Base-by-base conservation (phyloP, 2,113 vertebrate genomes). In the Oplegnathus fasciatus region DNA sequence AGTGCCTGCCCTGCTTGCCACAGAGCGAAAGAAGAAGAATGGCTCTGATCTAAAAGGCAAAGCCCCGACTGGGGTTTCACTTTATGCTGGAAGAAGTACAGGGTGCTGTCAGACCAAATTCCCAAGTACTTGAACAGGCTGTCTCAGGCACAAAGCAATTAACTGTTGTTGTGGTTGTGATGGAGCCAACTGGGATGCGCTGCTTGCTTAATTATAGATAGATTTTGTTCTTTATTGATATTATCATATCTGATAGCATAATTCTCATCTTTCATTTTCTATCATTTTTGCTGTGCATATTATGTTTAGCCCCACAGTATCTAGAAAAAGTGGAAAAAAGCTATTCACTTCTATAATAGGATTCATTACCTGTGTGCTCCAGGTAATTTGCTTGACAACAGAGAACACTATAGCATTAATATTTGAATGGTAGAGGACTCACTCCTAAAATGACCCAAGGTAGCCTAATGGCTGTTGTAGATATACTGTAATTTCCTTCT, bases 141-240 rank as follows among this genome's bases (percentile, higher is more conserved):
- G 78, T 88, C 84, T 76, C 64, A 50, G 88, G 68, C 90, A 88
- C 90, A 88, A 73, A 85, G 90, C 91, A 92, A 93, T 93, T 90
- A 91, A 89, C 79, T 92, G 85, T 77, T 86, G 86, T 85, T 87
- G 86, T 75, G 66, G 67, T 55, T 86, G 68, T 48, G 75, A 84
- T 67, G 48, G 15, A 83, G 70, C 81, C 83, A 86, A 83, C 42
- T 70, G 78, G 78, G 83, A 78, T 64, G 48, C 6, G 3, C 55
- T 48, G 34, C 76, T 66, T 83, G 32, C 80, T 89, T 87, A 80
- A 91, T 90, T 83, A 90, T 89, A 74, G 68, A 89, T 84, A 70
- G 24, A 72, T 86, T 74, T 87, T 32, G 17, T 78, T 60, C 28
- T 85, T 88, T 81, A 78, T 88, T 83, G 70, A 86, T 82, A 82